These are phyloP conservation scores for Xylophagus ater DNA, from an alignment of 2,888 invertebrate species.

Conservation along the genomic window DNA sequence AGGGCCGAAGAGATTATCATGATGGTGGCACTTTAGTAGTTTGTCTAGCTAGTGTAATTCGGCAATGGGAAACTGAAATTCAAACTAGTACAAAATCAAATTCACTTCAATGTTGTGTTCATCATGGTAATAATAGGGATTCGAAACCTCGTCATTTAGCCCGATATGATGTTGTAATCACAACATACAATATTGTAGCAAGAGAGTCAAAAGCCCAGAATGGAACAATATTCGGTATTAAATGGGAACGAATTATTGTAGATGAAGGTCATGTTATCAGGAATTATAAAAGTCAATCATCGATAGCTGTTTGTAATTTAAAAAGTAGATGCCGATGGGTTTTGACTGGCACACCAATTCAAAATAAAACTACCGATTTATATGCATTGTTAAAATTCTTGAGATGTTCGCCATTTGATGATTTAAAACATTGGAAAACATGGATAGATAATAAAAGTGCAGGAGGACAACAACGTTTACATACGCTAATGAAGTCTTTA, in stretches of 20 bases:
- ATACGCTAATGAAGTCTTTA: conserved; percentile 71
- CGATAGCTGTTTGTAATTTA: conserved; percentile 57
- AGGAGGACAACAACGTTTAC: conserved; percentile 69
- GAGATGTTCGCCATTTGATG: conserved; percentile 78
- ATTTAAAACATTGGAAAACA: conserved; percentile 77
- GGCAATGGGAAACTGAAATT: conserved; percentile 84
- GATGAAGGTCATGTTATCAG: conserved; percentile 92
- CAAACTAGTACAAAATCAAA: conserved; percentile 49
- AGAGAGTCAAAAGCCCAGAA: conserved; percentile 48
- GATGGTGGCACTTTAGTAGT: conserved; percentile 75
- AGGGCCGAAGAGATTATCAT: conserved; percentile 32
- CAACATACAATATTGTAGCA: conserved; percentile 71
- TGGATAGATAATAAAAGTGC: conserved; percentile 80
- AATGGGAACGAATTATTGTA: conserved; percentile 77
- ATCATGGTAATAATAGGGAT: conserved; percentile 74
- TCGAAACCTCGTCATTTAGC: conserved; percentile 50
- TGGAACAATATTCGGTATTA: conserved; percentile 54
- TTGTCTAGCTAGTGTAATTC: conserved; percentile 81
- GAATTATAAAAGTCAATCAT: conserved; percentile 70
- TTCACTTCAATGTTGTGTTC: conserved; percentile 52
- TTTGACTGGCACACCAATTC: conserved; percentile 90
- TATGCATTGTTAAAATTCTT: conserved; percentile 75
- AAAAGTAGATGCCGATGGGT: conserved; percentile 61
- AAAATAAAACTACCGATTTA: conserved; percentile 80
- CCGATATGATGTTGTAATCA: conserved; percentile 69